Base-by-base conservation (phyloP, 2,888 invertebrate species). In the Stenurella melanura region DNA sequence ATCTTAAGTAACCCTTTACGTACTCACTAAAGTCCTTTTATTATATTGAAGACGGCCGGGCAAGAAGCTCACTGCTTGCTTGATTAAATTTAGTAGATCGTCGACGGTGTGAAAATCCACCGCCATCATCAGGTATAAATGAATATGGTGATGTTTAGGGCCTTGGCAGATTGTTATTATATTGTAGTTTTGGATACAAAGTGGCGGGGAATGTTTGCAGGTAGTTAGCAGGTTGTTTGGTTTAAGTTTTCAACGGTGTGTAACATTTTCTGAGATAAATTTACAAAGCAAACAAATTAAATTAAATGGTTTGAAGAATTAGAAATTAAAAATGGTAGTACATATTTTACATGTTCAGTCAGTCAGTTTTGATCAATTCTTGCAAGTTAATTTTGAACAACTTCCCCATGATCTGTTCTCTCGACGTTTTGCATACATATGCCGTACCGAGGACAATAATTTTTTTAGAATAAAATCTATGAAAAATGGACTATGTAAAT, bases 1-100 rank as follows among this genome's bases (percentile, higher is more conserved):
- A 85, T 87, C 87, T 87, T 87, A 86, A 87, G 83, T 84, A 86
- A 87, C 87, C 87, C 86, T 87, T 87, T 86, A 87, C 86, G 85
- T 86, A 80, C 74, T 85, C 84, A 83, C 86, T 87, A 86, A 86
- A 86, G 86, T 86, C 87, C 87, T 87, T 87, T 88, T 87, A 87
- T 87, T 87, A 87, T 86, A 87, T 88, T 86, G 88, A 86, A 87
- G 86, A 85, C 85, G 86, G 83, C 84, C 84, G 83, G 82, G 74
- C 78, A 72, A 69, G 75, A 76, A 69, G 74, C 75, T 78, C 74
- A 34, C 73, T 54, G 83, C 83, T 82, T 77, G 83, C 82, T 83
- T 81, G 81, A 80, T 80, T 80, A 80, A 80, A 80, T 80, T 80
- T 79, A 79, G 68, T 80, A 74, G 78, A 78, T 78, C 66, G 75